Evolutionary conservation across 2,888 invertebrate species (phyloP).

Genomic region (Metopia argyrocephala): DNA sequence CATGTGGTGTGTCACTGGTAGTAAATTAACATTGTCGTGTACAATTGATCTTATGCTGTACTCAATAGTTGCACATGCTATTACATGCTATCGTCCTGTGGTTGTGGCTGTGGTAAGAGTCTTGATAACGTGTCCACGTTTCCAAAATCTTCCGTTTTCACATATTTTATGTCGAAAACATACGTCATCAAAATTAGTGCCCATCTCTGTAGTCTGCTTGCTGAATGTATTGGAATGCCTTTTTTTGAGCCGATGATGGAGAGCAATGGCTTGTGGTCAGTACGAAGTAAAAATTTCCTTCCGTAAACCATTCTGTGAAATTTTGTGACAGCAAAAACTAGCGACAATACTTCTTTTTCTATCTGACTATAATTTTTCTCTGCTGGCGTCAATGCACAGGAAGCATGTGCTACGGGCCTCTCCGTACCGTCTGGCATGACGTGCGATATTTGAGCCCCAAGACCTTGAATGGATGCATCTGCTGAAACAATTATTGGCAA

Average conservation of each 20-base stretch:
- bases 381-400: conserved; percentile 49
- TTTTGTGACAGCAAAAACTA: conserved; percentile 60
- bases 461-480: conserved; percentile 51
- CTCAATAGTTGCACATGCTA: no score
- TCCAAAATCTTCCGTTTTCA: no score
- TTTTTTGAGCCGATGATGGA: no score
- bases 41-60: conserved; percentile 37
- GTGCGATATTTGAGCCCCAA: conserved; percentile 61
- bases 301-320: conserved; percentile 63
- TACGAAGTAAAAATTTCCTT: conserved; percentile 64
- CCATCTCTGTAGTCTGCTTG: no score
- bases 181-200: no score
- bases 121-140: no score
- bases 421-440: conserved; percentile 52
- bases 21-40: neutral
- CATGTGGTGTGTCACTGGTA: conserved; percentile 10
- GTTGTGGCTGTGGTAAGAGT: conserved; percentile 33
- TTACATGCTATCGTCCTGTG: conserved; percentile 51
- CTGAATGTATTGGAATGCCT: no score
- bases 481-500: conserved; percentile 49
- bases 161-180: no score
- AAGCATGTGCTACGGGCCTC: conserved; percentile 48
- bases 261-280: conserved; percentile 75
- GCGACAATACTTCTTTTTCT: conserved; percentile 60
- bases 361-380: no score